Base-by-base conservation (phyloP, 2,888 invertebrate species). In the Sarcophaga subvicina region DNA sequence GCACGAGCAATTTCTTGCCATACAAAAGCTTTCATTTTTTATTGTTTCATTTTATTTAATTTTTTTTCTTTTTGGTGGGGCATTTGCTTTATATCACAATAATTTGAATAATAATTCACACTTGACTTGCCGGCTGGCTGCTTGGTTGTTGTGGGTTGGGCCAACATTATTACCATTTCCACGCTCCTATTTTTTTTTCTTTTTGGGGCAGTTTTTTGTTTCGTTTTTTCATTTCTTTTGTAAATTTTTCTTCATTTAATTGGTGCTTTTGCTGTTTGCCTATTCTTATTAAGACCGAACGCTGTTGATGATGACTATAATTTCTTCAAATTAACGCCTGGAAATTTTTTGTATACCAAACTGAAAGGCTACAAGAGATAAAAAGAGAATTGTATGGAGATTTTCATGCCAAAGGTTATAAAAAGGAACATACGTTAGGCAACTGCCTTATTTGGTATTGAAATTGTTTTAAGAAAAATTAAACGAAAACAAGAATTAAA, bases 101-200 rank as follows among this genome's bases (percentile, higher is more conserved):
- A 83, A 90, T 89, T 90, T 88, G 90, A 91, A 90, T 91, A 90
- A 37, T 90, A 91, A 91, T 91, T 91, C 90, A 91, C 91, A 90
- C 89, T 90, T 91, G 90, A 91, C 89, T 90, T 90, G 91, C 90
- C 89, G 88, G 88, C 75, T 82, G 54, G 12, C 89, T 88, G 88
- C 75, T 83, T 82, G 73, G 78, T 14, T 3, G 4, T 89, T 72
- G 76, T 84, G 88, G 87, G 86, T 47, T 90, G 85, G 86, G 88
- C 67, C 73, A 81, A 71, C 25, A 81, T 79, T 71, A 63, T 22
- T 54, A 20, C 11, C 54, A 54, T 25, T 63, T 45, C 20, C 37
- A 37, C 37, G 37, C 37, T 37, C 2, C 8, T 2, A 8, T 62
- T 62, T 60, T 2, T 80, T 73, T 73, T 70, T 45, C 10, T 62